Conservation (phyloP, 2,797 vertebrate species). For the Percopsis omiscomaycus region DNA sequence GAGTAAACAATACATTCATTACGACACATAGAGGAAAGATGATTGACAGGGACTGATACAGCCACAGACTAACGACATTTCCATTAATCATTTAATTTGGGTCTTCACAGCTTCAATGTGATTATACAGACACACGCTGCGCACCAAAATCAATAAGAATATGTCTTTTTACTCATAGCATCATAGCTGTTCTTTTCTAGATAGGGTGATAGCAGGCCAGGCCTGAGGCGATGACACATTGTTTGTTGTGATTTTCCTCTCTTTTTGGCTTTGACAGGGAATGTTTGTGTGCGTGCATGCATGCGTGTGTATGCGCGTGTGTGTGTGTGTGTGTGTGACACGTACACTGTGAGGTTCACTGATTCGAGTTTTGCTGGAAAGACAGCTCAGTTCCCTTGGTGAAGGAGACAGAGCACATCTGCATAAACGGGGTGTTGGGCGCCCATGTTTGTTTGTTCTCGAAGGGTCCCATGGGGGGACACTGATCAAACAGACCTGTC, state of each 20-base stretch:
- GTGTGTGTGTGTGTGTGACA: conserved; percentile 24
- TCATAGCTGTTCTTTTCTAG: conserved; percentile 51
- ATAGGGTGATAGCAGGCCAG: conserved; percentile 54
- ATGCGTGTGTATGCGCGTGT: conserved; percentile 8
- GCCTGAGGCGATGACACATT: conserved; percentile 64
- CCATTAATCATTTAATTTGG: conserved; percentile 43
- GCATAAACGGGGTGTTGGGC: conserved; percentile 48
- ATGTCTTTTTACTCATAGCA: conserved; percentile 30
- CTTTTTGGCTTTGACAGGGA: conserved; percentile 51
- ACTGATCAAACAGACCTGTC: conserved; percentile 62
- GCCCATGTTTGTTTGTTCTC: conserved; percentile 58
- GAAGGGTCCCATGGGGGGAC: conserved; percentile 42
- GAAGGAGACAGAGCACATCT: conserved; percentile 59
- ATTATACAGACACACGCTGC: conserved; percentile 60
- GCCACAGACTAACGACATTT: conserved; percentile 37
- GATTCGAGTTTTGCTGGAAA: conserved; percentile 49
- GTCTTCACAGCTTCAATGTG: conserved; percentile 40
- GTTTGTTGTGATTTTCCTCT: conserved; percentile 50
- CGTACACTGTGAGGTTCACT: conserved; percentile 53
- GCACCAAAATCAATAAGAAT: conserved; percentile 60
- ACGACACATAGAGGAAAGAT: conserved; percentile 24
- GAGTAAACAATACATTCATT: conserved; percentile 34
- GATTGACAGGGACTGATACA: conserved; percentile 48
- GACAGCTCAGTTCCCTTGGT: conserved; percentile 56
- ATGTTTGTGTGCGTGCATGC: conserved; percentile 27